Percentiles rank a stretch among this genome's conserved stretches.
Evolutionary conservation across 2,888 invertebrate species (phyloP).

Genomic region (Tenthredo livida): DNA sequence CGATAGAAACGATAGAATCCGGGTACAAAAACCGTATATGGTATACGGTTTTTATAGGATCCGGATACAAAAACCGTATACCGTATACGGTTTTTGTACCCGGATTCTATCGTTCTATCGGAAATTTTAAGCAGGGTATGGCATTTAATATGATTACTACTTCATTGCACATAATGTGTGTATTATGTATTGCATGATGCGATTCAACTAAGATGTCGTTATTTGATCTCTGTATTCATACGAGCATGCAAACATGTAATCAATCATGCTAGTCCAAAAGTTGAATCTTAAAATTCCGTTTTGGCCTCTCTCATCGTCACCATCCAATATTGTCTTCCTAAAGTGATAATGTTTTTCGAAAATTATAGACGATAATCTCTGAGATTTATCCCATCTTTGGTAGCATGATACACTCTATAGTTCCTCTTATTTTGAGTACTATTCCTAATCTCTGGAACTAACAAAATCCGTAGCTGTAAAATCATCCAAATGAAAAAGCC

Average conservation of each 20-base stretch:
- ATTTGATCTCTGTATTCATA: neutral
- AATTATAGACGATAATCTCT: neutral
- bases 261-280: neutral
- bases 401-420: neutral
- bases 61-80: too few relatives aligned
- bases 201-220: neutral
- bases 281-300: neutral
- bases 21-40: too few relatives aligned
- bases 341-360: neutral
- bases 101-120: too few relatives aligned
- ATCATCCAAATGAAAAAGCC: constrained; percentile 1
- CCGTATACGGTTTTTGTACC: too few relatives aligned
- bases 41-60: too few relatives aligned
- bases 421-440: neutral
- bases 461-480: neutral
- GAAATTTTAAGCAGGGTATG: too few relatives aligned
- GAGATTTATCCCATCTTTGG: neutral
- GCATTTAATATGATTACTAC: neutral
- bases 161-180: neutral
- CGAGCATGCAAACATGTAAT: neutral
- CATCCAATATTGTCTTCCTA: neutral
- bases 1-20: too few relatives aligned
- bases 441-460: neutral
- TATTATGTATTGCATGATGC: neutral
- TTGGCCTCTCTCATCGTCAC: neutral